A percentile compares a stretch with the other conserved stretches of the same genome.
Conservation (phyloP, 2,888 invertebrate genomes). For the Tenthredo distinguenda region DNA sequence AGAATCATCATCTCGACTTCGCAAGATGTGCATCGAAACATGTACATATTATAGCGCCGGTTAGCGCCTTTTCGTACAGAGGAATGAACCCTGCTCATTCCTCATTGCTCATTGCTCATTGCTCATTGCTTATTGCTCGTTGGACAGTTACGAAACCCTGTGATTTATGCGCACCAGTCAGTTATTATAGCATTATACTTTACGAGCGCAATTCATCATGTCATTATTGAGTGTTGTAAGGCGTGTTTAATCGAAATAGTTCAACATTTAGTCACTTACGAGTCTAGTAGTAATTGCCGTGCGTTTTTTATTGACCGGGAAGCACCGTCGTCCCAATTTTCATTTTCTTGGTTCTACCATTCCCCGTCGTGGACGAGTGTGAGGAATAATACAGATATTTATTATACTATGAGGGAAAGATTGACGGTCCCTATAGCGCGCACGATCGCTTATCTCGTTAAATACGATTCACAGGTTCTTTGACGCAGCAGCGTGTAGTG, state of each 20-base stretch:
- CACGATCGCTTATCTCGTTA: slow-evolving; percentile 35
- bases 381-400: slow-evolving; percentile 22
- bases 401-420: background rate
- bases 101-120: background rate
- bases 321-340: background rate
- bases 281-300: background rate
- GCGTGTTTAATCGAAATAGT: slow-evolving; percentile 34
- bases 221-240: slow-evolving; percentile 34
- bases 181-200: slow-evolving; percentile 46
- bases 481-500: background rate
- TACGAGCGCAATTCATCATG: slow-evolving; percentile 43
- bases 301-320: background rate
- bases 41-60: background rate
- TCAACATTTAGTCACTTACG: slow-evolving; percentile 19
- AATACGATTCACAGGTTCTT: slow-evolving; percentile 25
- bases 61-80: slow-evolving; percentile 1
- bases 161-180: slow-evolving; percentile 45
- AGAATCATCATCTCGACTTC: slow-evolving; percentile 17
- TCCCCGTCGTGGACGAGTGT: background rate
- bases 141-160: slow-evolving; percentile 44
- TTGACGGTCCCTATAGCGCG: background rate
- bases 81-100: background rate
- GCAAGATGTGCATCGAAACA: background rate
- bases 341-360: background rate
- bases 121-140: slow-evolving; percentile 11